Conservation (phyloP, 2,797 vertebrate genomes). For the Enteromius treurensis region DNA sequence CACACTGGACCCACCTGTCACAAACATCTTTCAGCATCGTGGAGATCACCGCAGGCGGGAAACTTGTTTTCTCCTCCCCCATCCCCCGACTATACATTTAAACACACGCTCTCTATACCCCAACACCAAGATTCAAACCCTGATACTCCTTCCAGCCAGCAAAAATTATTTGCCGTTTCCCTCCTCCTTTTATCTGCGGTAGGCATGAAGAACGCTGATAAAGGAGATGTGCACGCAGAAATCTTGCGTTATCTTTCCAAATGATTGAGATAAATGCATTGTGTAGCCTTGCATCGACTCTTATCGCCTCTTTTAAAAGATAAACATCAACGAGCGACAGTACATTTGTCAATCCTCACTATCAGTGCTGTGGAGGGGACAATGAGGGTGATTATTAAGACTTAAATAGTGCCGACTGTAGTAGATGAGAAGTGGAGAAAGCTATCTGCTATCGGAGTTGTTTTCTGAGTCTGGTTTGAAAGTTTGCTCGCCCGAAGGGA, state of each 20-base stretch:
- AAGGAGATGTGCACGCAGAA: slow-evolving; percentile 26
- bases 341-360: slow-evolving; percentile 54
- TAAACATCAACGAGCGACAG: slow-evolving; percentile 49
- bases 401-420: slow-evolving; percentile 11
- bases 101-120: slow-evolving; percentile 8
- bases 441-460: slow-evolving; percentile 22
- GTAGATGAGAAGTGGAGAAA: slow-evolving; percentile 38
- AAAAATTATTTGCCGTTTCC: neutral
- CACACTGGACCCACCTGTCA: slow-evolving; percentile 49
- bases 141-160: slow-evolving; percentile 25
- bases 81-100: slow-evolving; percentile 30
- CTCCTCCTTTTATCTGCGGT: slow-evolving; percentile 36
- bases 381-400: slow-evolving; percentile 51
- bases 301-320: slow-evolving; percentile 53
- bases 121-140: slow-evolving; percentile 21
- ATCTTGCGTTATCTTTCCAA: slow-evolving; percentile 48
- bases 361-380: slow-evolving; percentile 43
- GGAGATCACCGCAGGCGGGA: slow-evolving; percentile 45
- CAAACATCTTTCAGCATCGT: slow-evolving; percentile 49
- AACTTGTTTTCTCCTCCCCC: slow-evolving; percentile 47
- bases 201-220: slow-evolving; percentile 47
- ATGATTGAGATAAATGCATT: slow-evolving; percentile 52
- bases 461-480: slow-evolving; percentile 38
- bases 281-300: slow-evolving; percentile 43
- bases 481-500: slow-evolving; percentile 45